Percentiles rank a stretch among this genome's conserved stretches.
Conservation (phyloP, 2,113 vertebrate genomes). For the Nibea coibor region DNA sequence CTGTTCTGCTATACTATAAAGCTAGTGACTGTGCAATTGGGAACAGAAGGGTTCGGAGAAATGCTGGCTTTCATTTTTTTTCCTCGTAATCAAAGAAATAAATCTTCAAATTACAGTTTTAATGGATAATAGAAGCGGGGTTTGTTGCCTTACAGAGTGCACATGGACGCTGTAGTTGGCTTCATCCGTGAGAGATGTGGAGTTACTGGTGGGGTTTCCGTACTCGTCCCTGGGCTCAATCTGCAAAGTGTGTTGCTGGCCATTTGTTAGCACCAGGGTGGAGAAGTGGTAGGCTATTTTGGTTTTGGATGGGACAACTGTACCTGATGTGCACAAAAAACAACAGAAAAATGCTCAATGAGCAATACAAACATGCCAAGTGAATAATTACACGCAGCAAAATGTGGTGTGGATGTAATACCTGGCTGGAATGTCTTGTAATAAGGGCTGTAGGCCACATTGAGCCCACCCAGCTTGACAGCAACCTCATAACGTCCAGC, state of each 20-base stretch:
- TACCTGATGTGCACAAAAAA: conserved; percentile 84
- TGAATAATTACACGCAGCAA: neutral
- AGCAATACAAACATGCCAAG: neutral
- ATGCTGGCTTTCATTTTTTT: conserved; percentile 5
- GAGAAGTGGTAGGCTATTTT: conserved; percentile 98
- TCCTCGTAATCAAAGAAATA: neutral
- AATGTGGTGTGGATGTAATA: conserved; percentile 37
- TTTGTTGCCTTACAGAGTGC: conserved; percentile 78
- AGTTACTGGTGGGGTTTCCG: conserved; percentile 96
- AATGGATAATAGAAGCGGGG: neutral
- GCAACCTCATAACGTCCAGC: conserved; percentile 96
- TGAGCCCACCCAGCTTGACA: conserved; percentile 94
- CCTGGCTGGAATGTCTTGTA: conserved; percentile 98
- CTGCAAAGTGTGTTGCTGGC: conserved; percentile 94
- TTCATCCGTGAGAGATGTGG: conserved; percentile 90
- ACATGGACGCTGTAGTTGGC: conserved; percentile 90
- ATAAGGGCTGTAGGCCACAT: conserved; percentile 97
- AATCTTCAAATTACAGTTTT: conserved; percentile 7
- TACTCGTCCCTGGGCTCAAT: conserved; percentile 98
- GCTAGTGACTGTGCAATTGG: neutral
- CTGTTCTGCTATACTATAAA: neutral
- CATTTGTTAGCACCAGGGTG: conserved; percentile 93
- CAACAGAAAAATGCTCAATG: neutral
- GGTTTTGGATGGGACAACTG: conserved; percentile 97
- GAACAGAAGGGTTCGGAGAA: conserved; percentile 4